Percentiles rank a stretch among this genome's conserved stretches.
Conservation (phyloP, 2,797 vertebrate genomes). For the Huso huso region DNA sequence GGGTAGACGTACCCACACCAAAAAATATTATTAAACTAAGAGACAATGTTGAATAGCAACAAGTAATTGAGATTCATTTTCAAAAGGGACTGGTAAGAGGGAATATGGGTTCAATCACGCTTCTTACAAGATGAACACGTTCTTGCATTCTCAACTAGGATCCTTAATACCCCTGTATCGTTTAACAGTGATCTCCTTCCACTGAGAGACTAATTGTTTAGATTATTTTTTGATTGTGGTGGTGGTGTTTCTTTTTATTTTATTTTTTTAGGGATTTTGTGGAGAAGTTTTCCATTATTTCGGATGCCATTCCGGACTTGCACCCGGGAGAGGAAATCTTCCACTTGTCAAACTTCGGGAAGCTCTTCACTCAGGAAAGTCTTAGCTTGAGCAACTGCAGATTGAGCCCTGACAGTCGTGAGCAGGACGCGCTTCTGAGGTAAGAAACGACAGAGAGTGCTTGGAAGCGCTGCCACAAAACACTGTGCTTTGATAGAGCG, state of each 20-base stretch:
- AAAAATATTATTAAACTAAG: too few species aligned
- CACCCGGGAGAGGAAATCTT: conserved; percentile 87
- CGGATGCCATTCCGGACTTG: conserved; percentile 72
- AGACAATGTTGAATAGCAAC: too few species aligned
- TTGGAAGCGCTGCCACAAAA: background rate
- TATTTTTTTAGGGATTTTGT: conserved; percentile 67
- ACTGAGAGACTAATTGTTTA: too few species aligned
- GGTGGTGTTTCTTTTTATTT: background rate
- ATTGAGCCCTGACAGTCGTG: conserved; percentile 54
- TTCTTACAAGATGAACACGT: too few species aligned
- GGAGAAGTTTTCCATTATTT: conserved; percentile 69
- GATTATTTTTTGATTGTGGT: too few species aligned
- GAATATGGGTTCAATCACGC: too few species aligned
- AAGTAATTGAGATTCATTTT: too few species aligned
- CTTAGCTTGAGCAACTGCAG: conserved; percentile 72
- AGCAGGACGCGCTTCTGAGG: conserved; percentile 77
- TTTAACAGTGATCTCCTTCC: too few species aligned
- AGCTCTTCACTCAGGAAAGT: conserved; percentile 68
- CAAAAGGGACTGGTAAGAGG: too few species aligned
- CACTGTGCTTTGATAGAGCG: background rate
- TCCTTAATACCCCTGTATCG: too few species aligned
- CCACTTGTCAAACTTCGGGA: conserved; percentile 67
- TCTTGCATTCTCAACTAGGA: too few species aligned
- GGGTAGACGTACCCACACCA: too few species aligned
- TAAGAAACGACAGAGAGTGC: conserved; percentile 40